These are phyloP conservation scores for Bombus pyrosoma DNA, from an alignment of 1,140 invertebrate species.

Conservation along the genomic window DNA sequence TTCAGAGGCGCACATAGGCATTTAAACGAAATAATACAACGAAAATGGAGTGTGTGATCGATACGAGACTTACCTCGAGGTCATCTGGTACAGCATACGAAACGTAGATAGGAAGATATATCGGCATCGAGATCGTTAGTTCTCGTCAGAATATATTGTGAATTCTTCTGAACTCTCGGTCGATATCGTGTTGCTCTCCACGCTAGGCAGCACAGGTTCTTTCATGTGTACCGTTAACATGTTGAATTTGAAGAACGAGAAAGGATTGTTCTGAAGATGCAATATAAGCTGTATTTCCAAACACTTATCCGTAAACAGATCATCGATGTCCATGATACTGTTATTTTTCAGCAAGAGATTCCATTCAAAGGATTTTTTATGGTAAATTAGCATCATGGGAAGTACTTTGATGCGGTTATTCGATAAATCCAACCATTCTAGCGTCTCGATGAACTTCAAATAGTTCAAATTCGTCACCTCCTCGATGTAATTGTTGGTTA, in stretches of 20 bases:
- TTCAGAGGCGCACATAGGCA: not conserved
- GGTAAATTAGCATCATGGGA: not conserved
- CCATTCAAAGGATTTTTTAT: not conserved
- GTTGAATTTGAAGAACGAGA: not conserved
- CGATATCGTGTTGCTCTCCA: not conserved
- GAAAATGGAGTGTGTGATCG: not conserved
- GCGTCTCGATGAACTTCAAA: constrained; percentile 53
- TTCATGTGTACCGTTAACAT: not conserved
- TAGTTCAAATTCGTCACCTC: constrained; percentile 53
- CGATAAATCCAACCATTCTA: constrained; percentile 59
- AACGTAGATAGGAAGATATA: no score
- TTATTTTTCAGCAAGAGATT: not conserved
- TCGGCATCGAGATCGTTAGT: no score
- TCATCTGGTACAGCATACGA: no score
- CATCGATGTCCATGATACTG: not conserved
- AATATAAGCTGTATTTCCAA: not conserved
- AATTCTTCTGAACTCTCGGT: not conserved
- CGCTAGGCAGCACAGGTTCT: not conserved
- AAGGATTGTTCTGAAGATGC: constrained; percentile 25
- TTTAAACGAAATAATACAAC: not conserved
- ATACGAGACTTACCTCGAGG: not conserved
- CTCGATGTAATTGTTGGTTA: constrained; percentile 71
- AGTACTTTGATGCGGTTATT: constrained; percentile 72
- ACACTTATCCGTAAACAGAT: not conserved
- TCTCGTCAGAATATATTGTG: no score